Evolutionary conservation across 2,888 invertebrate species (phyloP).

Genomic region (Philhelius pedissequus): DNA sequence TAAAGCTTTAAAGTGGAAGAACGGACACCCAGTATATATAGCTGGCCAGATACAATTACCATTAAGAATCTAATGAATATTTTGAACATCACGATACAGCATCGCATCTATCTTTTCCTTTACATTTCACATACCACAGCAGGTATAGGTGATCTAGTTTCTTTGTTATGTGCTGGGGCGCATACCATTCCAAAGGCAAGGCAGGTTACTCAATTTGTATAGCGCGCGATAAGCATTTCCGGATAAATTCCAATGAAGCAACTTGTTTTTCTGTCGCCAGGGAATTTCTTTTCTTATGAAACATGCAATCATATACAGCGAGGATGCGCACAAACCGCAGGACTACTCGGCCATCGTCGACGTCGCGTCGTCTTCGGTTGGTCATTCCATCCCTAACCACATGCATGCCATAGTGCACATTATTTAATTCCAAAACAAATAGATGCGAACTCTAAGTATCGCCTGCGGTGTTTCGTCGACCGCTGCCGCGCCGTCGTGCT

Average conservation of each 20-base stretch:
- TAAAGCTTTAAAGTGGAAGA: conserved; percentile 19
- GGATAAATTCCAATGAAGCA: conserved; percentile 52
- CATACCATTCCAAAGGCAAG: neutral
- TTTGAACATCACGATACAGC: conserved; percentile 23
- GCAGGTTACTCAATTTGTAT: conserved; percentile 30
- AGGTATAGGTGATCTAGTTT: conserved; percentile 29
- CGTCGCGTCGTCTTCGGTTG: neutral
- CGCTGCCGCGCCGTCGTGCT: neutral
- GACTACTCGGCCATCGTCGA: conserved; percentile 22
- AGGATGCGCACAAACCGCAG: conserved; percentile 10
- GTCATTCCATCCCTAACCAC: conserved; percentile 8
- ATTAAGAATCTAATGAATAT: conserved; percentile 60
- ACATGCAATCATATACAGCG: neutral
- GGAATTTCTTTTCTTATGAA: neutral
- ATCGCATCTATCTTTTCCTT: neutral
- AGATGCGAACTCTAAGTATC: conserved; percentile 51
- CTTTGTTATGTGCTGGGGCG: neutral
- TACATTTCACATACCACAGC: neutral
- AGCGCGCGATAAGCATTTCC: conserved; percentile 61
- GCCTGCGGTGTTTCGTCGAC: conserved; percentile 42
- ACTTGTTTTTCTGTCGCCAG: conserved; percentile 19
- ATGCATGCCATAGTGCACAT: conserved; percentile 59
- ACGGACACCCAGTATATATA: neutral
- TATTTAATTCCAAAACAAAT: conserved; percentile 54
- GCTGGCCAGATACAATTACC: conserved; percentile 38